Conservation (phyloP, 1,140 invertebrate species). For the Hylyphantes graminicola region DNA sequence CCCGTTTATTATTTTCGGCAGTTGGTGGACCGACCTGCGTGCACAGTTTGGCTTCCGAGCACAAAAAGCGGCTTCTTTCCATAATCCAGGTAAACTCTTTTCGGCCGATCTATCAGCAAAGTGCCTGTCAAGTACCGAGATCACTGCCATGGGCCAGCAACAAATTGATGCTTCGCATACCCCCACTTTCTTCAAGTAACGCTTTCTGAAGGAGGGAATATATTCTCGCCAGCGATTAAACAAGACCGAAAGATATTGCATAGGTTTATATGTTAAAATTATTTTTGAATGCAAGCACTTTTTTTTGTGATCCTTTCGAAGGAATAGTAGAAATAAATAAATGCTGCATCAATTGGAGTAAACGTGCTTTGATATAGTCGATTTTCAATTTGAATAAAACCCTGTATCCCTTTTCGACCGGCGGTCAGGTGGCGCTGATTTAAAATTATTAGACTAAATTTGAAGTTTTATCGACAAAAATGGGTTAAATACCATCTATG, state of each 20-base stretch:
- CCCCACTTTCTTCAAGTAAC: not conserved
- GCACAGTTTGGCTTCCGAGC: constrained; percentile 16
- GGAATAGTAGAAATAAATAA: not conserved
- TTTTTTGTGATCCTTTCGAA: not conserved
- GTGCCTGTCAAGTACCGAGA: constrained; percentile 48
- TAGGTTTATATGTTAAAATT: not conserved
- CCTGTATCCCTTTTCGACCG: too few species aligned
- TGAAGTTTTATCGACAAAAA: too few species aligned
- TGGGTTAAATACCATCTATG: too few species aligned
- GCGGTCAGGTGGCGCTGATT: too few species aligned
- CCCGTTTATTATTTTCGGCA: constrained; percentile 58
- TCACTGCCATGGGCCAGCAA: constrained; percentile 45
- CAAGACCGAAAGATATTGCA: not conserved
- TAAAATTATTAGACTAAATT: too few species aligned
- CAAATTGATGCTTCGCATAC: constrained; percentile 33
- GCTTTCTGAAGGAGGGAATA: not conserved
- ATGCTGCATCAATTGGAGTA: not conserved
- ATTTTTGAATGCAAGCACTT: not conserved
- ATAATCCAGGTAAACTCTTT: constrained; percentile 37
- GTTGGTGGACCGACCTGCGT: constrained; percentile 45
- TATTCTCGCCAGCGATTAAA: not conserved
- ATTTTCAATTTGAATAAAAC: not conserved
- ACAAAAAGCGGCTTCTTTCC: constrained; percentile 39
- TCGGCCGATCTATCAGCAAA: constrained; percentile 52
- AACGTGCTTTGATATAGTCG: not conserved